phyloP scores from a whole-genome alignment of 2,888 invertebrate species.

The Hirudinaria manillensis region DNA sequence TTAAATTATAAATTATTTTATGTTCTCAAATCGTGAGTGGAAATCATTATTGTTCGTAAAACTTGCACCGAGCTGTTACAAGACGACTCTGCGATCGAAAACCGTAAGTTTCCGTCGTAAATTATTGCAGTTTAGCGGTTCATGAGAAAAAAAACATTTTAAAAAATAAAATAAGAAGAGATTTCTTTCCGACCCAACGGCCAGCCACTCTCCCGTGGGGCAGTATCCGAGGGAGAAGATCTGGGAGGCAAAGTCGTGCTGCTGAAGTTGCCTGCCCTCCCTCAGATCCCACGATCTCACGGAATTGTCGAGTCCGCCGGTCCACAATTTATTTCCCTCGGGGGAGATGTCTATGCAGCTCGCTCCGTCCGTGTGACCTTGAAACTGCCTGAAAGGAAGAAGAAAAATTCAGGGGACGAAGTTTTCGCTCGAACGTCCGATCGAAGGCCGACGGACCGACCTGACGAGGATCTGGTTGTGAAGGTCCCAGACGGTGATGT shows the following conservation, averaged over 20 bases:
- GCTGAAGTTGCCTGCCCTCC: slow-evolving; percentile 83
- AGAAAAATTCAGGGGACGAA: not conserved
- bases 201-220: slow-evolving; percentile 89
- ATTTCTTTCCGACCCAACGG: slow-evolving; percentile 65
- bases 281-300: slow-evolving; percentile 89
- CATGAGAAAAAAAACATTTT: too few species aligned
- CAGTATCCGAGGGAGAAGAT: slow-evolving; percentile 93
- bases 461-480: slow-evolving; percentile 84
- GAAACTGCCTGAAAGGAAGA: slow-evolving; percentile 54
- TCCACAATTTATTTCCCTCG: slow-evolving; percentile 86
- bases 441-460: slow-evolving; percentile 38
- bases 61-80: too few species aligned
- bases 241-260: slow-evolving; percentile 82
- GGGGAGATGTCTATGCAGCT: slow-evolving; percentile 86
- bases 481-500: slow-evolving; percentile 92
- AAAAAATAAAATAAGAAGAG: too few species aligned
- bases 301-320: slow-evolving; percentile 88
- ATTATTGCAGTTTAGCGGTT: too few species aligned
- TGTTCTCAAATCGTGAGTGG: not conserved
- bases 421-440: not conserved
- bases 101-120: too few species aligned
- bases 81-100: too few species aligned
- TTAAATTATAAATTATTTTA: not conserved
- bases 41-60: not conserved
- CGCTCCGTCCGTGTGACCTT: slow-evolving; percentile 88